Percentiles rank a stretch among this genome's conserved stretches.
These are phyloP conservation scores for Scomber scombrus DNA, from an alignment of 2,113 vertebrate species.

Conservation along the genomic window DNA sequence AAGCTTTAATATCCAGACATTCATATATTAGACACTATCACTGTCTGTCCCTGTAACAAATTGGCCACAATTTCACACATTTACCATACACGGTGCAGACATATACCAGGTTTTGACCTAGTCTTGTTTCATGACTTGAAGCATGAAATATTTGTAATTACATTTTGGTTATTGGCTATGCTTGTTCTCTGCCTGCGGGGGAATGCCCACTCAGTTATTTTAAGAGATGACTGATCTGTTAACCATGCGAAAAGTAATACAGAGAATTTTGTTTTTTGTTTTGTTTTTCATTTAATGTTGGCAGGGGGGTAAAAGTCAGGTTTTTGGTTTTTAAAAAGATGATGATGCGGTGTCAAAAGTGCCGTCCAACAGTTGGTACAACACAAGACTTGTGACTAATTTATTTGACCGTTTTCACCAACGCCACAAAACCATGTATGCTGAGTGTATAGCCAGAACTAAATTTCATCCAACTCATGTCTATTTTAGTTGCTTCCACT, in stretches of 20 bases:
- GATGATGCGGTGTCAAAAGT: slow-evolving; percentile 15
- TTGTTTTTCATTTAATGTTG: slow-evolving; percentile 6
- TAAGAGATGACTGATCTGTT: slow-evolving; percentile 25
- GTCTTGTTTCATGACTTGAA: not conserved
- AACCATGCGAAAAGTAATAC: not conserved
- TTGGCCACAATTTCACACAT: no score
- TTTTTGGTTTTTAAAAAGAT: slow-evolving; percentile 16
- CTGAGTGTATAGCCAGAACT: slow-evolving; percentile 41
- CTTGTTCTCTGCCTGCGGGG: not conserved
- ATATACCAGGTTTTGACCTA: no score
- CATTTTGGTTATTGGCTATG: slow-evolving; percentile 1
- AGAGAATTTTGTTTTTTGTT: not conserved
- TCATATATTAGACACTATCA: no score
- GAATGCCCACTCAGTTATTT: not conserved
- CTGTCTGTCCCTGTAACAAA: no score
- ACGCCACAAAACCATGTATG: slow-evolving; percentile 46
- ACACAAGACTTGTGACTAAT: slow-evolving; percentile 38
- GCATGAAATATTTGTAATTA: slow-evolving; percentile 8
- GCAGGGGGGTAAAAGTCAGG: not conserved
- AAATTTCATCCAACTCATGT: slow-evolving; percentile 47
- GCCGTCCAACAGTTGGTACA: slow-evolving; percentile 34
- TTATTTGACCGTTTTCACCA: slow-evolving; percentile 43
- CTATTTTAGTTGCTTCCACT: slow-evolving; percentile 37
- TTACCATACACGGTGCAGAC: no score
- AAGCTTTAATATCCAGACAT: no score